Evolutionary conservation across 2,888 invertebrate genomes (phyloP).

Genomic region (Baccha elongata): DNA sequence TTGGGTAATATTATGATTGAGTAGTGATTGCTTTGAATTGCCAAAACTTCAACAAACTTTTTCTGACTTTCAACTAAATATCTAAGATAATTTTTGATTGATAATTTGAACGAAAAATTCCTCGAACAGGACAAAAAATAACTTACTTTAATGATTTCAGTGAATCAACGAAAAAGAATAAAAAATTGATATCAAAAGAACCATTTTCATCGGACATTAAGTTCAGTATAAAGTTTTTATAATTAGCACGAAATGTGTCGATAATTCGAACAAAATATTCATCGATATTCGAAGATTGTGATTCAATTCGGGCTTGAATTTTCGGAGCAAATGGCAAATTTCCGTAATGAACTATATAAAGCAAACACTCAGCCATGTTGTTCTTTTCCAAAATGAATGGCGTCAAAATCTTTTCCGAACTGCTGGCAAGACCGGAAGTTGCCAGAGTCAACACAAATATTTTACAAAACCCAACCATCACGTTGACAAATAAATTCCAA

Average conservation of each 20-base stretch:
- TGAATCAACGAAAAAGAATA: conserved; percentile 4
- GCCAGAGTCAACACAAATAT: neutral
- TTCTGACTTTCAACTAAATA: neutral
- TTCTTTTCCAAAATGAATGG: neutral
- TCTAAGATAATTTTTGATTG: neutral
- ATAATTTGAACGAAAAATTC: neutral
- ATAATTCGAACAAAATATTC: neutral
- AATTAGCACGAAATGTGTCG: neutral
- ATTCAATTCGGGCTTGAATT: neutral
- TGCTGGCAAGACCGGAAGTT: neutral
- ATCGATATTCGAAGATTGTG: neutral
- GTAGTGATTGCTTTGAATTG: neutral
- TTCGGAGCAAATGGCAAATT: neutral
- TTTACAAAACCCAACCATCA: neutral
- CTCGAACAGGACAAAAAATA: neutral
- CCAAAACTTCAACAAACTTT: neutral
- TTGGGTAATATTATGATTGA: neutral
- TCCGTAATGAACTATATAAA: neutral
- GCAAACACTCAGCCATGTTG: neutral
- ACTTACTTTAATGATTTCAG: conserved; percentile 1
- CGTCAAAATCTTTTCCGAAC: neutral
- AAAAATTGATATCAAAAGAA: neutral
- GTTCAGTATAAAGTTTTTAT: neutral
- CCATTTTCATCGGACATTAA: neutral
- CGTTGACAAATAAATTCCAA: neutral